Percentiles rank a stretch among this genome's conserved stretches.
These are phyloP conservation scores for Agelas oroides DNA, from an alignment of 37 sponge, comb jelly and placozoan species.

Conservation along the genomic window DNA sequence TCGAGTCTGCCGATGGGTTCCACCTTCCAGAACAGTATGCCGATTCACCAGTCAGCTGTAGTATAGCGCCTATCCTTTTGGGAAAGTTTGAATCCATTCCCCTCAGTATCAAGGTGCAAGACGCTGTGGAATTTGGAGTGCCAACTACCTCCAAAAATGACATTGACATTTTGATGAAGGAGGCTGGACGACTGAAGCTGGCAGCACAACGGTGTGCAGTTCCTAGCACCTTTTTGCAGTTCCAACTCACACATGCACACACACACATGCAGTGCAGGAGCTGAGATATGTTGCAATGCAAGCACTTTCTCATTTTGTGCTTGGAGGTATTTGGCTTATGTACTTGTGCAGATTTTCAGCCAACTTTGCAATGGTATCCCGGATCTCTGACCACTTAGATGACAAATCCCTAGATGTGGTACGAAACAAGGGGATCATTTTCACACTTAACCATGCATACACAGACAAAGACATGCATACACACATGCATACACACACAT, in stretches of 20 bases:
- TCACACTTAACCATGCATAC: too few species aligned
- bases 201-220: constrained; percentile 15
- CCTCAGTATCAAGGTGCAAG: neutral
- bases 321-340: constrained; percentile 8
- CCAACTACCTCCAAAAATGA: neutral
- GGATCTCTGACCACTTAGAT: neutral
- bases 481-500: too few species aligned
- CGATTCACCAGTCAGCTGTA: constrained; percentile 11
- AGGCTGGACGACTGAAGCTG: neutral
- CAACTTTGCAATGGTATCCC: neutral
- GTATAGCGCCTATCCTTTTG: neutral
- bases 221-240: constrained; percentile 2
- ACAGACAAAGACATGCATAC: too few species aligned
- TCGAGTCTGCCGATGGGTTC: constrained; percentile 15
- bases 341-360: constrained; percentile 21
- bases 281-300: constrained; percentile 1
- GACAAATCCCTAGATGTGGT: neutral
- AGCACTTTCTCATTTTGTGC: constrained; percentile 30
- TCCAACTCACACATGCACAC: too few species aligned
- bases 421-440: too few species aligned
- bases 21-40: constrained; percentile 1
- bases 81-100: constrained; percentile 18
- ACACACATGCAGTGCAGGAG: constrained; percentile 5
- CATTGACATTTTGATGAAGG: constrained; percentile 1
- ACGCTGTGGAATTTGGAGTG: constrained; percentile 29